These are phyloP conservation scores for Amazona vittata DNA, from an alignment of 2,113 vertebrate species.

Conservation along the genomic window DNA sequence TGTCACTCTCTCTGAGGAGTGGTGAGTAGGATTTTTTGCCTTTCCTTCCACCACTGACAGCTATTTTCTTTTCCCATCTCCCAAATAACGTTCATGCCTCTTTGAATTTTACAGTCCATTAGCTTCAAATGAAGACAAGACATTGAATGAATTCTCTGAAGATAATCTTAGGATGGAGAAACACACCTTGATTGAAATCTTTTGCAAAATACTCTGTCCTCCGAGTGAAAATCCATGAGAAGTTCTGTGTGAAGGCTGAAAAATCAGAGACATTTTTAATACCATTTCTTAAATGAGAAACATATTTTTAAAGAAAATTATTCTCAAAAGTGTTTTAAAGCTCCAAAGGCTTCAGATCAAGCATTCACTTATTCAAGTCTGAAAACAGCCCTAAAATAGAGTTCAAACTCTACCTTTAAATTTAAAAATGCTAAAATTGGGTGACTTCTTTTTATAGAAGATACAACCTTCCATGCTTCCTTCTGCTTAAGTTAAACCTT, in stretches of 20 bases:
- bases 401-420: conserved; percentile 5
- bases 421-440: conserved; percentile 23
- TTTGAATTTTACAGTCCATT: neutral
- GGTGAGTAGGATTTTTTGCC: neutral
- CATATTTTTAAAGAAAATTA: neutral
- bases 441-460: conserved; percentile 43
- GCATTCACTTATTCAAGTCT: neutral
- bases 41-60: neutral
- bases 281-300: neutral
- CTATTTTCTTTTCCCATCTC: neutral
- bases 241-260: neutral
- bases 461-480: neutral
- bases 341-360: neutral
- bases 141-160: neutral
- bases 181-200: neutral
- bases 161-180: neutral
- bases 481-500: conserved; percentile 11
- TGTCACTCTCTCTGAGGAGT: neutral
- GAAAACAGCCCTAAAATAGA: conserved; percentile 17
- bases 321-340: neutral
- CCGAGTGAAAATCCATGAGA: neutral
- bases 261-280: neutral
- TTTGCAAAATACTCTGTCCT: neutral
- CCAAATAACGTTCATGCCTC: neutral
- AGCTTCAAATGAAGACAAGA: neutral